Base-by-base conservation (phyloP, 2,888 invertebrate species). In the Molorchus minor region DNA sequence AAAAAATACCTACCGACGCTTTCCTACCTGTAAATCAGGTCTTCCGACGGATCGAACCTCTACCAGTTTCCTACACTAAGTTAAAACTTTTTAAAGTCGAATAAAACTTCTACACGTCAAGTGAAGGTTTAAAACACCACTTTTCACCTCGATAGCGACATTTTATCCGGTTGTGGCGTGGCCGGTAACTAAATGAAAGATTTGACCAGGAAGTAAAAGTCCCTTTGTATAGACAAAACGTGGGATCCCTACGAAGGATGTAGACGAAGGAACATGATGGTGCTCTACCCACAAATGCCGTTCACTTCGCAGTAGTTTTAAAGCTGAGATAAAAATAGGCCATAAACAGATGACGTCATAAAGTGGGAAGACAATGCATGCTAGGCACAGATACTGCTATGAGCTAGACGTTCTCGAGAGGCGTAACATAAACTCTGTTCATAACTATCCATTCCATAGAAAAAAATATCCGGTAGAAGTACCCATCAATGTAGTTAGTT, bases 121-220 rank as follows among this genome's bases (percentile, higher is more conserved):
- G 2, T 12, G 0, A 15, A 35, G 15, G 35, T 15, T 10, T 12
- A 15, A 15, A n/a, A 44, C 21, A n/a, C 20, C 12, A 16, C 12
- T 3, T 44, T 44, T 10, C 25, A 20, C 15, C 10, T 44, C 3
- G 44, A 44, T 29, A 25, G 25, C 29, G 25, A 44, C 13, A 21
- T 13, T 3, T 15, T 15, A 5, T 21, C 25, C 3, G 8, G 8
- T 7, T 44, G 44, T 25, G 8, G n/a, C 3, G 1, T 72, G 4
- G 70, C 71, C 2, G 67, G 63, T 4, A 57, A 70, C 4, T 2
- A 5, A 3, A 20, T 71, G 19, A 38, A 56, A 5, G 51, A 8
- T 61, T 72, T 17, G 69, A 71, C 47, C 71, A 71, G 72, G 70
- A 2, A 60, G 66, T n/a, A 64, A 56, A 46, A 62, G 65, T 10